Evolutionary conservation across 1,140 invertebrate genomes (phyloP).

Genomic region (Ganaspis sp.): DNA sequence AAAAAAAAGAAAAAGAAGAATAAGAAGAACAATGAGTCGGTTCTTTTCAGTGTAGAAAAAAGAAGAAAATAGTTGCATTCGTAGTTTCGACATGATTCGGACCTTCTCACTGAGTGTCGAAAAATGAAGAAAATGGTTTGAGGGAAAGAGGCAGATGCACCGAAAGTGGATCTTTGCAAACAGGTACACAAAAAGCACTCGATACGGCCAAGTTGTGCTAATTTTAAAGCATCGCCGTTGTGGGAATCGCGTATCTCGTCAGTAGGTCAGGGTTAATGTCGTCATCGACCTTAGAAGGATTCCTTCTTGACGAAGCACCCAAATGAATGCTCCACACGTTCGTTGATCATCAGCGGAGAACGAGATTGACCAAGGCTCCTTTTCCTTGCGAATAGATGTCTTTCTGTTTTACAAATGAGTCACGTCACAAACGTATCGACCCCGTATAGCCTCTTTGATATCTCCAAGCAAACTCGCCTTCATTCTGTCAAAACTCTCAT

Average conservation of each 20-base stretch:
- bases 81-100: too few relatives aligned
- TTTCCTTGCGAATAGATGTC: background rate
- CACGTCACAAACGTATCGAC: background rate
- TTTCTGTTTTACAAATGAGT: constrained; percentile 20
- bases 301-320: constrained; percentile 46
- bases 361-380: constrained; percentile 10
- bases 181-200: background rate
- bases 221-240: constrained; percentile 42
- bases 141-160: constrained; percentile 7
- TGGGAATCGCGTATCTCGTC: constrained; percentile 39
- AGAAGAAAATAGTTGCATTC: too few relatives aligned
- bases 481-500: too few relatives aligned
- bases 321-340: constrained; percentile 30
- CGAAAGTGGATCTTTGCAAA: background rate
- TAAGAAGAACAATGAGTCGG: too few relatives aligned
- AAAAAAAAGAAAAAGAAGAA: too few relatives aligned
- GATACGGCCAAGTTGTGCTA: constrained; percentile 36
- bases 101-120: too few relatives aligned
- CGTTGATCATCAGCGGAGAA: constrained; percentile 6
- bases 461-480: background rate
- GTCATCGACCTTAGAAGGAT: constrained; percentile 56
- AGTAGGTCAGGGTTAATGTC: constrained; percentile 59
- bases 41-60: too few relatives aligned
- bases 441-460: background rate
- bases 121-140: background rate